phyloP scores from a whole-genome alignment of 2,113 vertebrate species.

The Sinocyclocheilus maitianheensis region DNA sequence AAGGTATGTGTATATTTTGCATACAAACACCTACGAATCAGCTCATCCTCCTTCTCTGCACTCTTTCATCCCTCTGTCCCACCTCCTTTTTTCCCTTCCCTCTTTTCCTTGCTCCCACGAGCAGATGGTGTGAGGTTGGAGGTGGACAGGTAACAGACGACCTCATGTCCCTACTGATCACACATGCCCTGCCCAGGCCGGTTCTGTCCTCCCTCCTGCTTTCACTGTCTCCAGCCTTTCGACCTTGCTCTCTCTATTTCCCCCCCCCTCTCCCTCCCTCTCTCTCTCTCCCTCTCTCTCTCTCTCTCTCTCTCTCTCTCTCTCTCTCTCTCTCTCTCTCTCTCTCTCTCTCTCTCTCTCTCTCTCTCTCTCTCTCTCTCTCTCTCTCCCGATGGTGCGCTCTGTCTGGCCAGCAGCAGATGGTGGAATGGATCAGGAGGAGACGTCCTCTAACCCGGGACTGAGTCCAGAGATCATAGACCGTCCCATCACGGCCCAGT shows the following conservation, averaged over 20 bases:
- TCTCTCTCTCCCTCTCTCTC: neutral
- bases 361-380: neutral
- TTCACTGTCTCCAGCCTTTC: neutral
- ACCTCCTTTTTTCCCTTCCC: neutral
- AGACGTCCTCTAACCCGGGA: conserved; percentile 82
- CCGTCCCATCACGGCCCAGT: conserved; percentile 70
- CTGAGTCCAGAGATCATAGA: conserved; percentile 70
- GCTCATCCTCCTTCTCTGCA: neutral
- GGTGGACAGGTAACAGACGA: conserved; percentile 78
- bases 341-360: neutral
- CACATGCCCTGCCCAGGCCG: conserved; percentile 61
- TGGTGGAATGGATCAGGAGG: conserved; percentile 75
- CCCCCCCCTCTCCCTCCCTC: too few species aligned
- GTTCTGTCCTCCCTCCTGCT: conserved; percentile 4
- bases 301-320: neutral
- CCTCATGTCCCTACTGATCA: conserved; percentile 60
- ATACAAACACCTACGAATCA: neutral
- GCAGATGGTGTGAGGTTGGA: conserved; percentile 75
- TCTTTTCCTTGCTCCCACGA: conserved; percentile 41
- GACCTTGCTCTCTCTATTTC: conserved; percentile 4
- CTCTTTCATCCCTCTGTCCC: neutral
- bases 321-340: neutral
- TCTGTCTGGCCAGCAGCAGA: conserved; percentile 80
- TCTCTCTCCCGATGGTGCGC: conserved; percentile 60
- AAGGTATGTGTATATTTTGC: neutral